Base-by-base conservation (phyloP, 2,797 vertebrate genomes). In the Chrosomus eos region DNA sequence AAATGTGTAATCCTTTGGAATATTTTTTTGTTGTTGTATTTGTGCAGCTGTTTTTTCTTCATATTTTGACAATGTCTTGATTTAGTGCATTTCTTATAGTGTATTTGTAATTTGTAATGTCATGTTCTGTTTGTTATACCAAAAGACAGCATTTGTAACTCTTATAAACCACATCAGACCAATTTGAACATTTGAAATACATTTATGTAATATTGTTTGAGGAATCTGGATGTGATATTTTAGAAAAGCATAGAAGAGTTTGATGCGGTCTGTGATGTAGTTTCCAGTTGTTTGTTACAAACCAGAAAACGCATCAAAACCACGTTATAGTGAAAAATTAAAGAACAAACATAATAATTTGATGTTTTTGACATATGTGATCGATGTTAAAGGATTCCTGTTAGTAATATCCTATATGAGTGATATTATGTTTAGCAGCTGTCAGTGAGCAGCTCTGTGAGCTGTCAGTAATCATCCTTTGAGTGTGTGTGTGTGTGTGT, bases 401-500 rank as follows among this genome's bases (percentile, higher is more conserved):
- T 83, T 75, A 36, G 4, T 45, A n/a, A 67, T 68, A 43, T 55
- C 0, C 1, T 31, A 23, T 31, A 58, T 70, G 36, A 60, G 3
- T 38, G 68, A 53, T 38, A 33, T 4, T 72, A 10, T 78, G 64
- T 78, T 70, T 84, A 78, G 48, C 66, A 51, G 28, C 13, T 13
- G 60, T 58, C 23, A 28, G 43, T 21, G n/a, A n/a, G n/a, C n/a
- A n/a, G n/a, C n/a, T n/a, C n/a, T n/a, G 40, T 40, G 60, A 64
- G 40, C 68, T 71, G 53, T 73, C 51, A 71, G 64, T 43, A 82
- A 48, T 36, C 67, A 19, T 38, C 38, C 9, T 53, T 60, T 71
- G 45, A n/a, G 75, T 58, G 53, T 10, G 67, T 36, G 36, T 38
- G 36, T 36, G 33, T 36, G 33, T 43, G 36, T 36, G 45, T 64